Base-by-base conservation (phyloP, 2,797 vertebrate genomes). In the Rachycentron canadum region DNA sequence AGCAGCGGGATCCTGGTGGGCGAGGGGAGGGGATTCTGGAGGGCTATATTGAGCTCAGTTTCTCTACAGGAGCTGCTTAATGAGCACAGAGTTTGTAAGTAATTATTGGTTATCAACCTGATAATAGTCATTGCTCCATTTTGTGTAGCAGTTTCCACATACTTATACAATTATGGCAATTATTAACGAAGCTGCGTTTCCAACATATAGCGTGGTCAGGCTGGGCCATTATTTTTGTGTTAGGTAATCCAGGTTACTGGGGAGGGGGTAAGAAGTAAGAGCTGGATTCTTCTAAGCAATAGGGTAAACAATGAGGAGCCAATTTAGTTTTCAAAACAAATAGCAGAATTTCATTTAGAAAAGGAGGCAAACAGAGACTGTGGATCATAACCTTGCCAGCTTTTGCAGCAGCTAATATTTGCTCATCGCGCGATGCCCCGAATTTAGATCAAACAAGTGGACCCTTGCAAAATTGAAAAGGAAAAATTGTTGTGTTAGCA, bases 51-150 rank as follows among this genome's bases (percentile, higher is more conserved):
- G 72, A 88, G 91, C 89, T 84, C 76, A 28, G 69, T 87, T 78
- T 88, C 93, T 86, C 94, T 76, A 76, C 90, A 85, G 91, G 92
- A 91, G 86, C 85, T 64, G 86, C 82, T 90, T 94, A 94, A 93
- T 91, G 90, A 92, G 90, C 86, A 58, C 85, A 67, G 88, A 91
- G 84, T 93, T 93, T 91, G 84, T 89, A 85, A 91, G 91, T 95
- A 95, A 95, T 95, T 94, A 94, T 93, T 85, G 91, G 93, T 91
- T 94, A 93, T 94, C 93, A 94, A 88, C 91, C 91, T 92, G 93
- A 95, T 95, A 93, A 94, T 82, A 94, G 93, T 91, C 89, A 91
- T 93, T 91, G 86, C 89, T 90, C 85, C 81, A 88, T 92, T 94
- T 92, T 88, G 86, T 89, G 73, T 77, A 69, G 86, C 85, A 59